Base-by-base conservation (phyloP, 2,888 invertebrate genomes). In the Parascotia fuliginaria region DNA sequence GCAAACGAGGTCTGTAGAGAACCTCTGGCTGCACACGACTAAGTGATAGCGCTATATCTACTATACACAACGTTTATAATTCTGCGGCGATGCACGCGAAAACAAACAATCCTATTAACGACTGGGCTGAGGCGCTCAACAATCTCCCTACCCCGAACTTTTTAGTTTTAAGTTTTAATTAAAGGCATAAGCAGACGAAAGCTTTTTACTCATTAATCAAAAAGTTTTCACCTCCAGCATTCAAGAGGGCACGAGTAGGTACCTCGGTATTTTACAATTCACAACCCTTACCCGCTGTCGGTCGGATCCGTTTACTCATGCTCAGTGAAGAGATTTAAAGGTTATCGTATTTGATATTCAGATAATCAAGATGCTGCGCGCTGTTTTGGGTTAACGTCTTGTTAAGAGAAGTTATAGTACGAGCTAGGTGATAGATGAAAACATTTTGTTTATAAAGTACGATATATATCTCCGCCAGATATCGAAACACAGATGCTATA, bases 131-230 rank as follows among this genome's bases (percentile, higher is more conserved):
- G 42, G 48, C 53, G 36, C 57, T 57, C 53, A 41, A 60, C 61
- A 65, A 57, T 65, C 55, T 53, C 60, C 42, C 50, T 11, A 39
- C 47, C 43, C 53, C 27, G 43, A 70, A 68, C 54, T 59, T 66
- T 65, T 66, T 56, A 59, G 62, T 65, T 71, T 65, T 63, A 63
- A 73, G 62, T 73, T 75, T 77, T 75, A 77, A 77, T 77, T 75
- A 75, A 71, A 70, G 52, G 60, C 63, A 62, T 68, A 68, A 68
- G 57, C 55, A 66, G 67, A 69, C 64, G 58, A 61, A 73, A 65
- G 63, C 64, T 68, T 65, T 74, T 65, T 60, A 55, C 64, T 70
- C 70, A 66, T 70, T 66, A 68, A 70, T 66, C 67, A 70, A 66
- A 68, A 68, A 70, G 53, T 70, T 70, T 67, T 58, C 51, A 63